Base-by-base conservation (phyloP, 2,888 invertebrate genomes). In the Erebia aethiops region DNA sequence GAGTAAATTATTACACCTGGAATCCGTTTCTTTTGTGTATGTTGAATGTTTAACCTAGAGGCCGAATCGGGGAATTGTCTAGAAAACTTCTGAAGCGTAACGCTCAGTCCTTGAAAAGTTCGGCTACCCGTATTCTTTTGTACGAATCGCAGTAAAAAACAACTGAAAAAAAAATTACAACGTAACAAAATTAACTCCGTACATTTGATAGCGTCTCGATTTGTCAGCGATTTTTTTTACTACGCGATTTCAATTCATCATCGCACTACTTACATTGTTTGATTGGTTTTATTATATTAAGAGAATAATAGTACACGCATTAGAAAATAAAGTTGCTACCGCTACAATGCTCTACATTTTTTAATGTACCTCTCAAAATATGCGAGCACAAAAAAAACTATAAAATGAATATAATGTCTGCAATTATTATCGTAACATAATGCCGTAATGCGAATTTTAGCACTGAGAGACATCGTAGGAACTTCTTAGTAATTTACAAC, bases 41-140 rank as follows among this genome's bases (percentile, higher is more conserved):
- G 43, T 79, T 76, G 75, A 78, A 79, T 80, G 77, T 71, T 72
- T 74, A 74, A 63, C 65, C 61, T 67, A 65, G 75, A 75, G 76
- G 74, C 71, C 69, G 73, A 68, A 60, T 73, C 69, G 74, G 71
- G 76, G 69, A 76, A 75, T 68, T 69, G 67, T 71, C 73, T 70
- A 71, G 77, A 77, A 81, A 79, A 74, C 81, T 83, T 86, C 89
- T 90, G 90, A 90, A 91, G 91, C 87, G 86, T 81, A 87, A 85
- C 88, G 76, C 74, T 73, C 16, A 84, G 88, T 84, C 91, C 91
- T 92, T 91, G 91, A 89, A 81, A 84, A 83, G 92, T 91, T 91
- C 90, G 85, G 80, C 82, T 81, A 91, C 91, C 91, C 82, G 80
- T 81, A 81, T 78, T 77, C 86, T 86, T 87, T 90, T 88, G 87